Evolutionary conservation across 2,888 invertebrate species (phyloP), one percentile per base, ranked within the genome.

Genomic region (Parnassius orleans): DNA sequence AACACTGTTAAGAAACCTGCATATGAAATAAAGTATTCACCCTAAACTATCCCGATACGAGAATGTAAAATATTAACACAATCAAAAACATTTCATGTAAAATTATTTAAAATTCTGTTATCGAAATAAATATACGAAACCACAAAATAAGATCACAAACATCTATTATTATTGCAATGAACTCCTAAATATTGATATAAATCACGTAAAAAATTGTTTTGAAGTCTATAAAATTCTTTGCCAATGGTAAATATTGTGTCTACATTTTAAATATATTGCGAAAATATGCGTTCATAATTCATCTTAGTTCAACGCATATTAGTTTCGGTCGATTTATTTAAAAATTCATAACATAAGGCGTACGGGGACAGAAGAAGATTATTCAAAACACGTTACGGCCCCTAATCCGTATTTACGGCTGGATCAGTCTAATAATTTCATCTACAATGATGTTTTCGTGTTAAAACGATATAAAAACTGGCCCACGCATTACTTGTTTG

Each of bases 351-450:
- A 53, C 53, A 24, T 19, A 51, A 53, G 5, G 11, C 42, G 50
- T 14, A 62, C 15, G 48, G 50, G 41, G 57, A 50, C 50, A 33
- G 15, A 11, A 9, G 56, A 44, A 41, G 57, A 63, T 56, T 57
- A 61, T 58, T 58, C 61, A 50, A 53, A 53, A 52, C 58, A 58
- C 54, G 60, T 58, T 59, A 59, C 15, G 46, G 33, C 48, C 53
- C 61, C 61, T 78, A 78, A 78, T 75, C 75, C 73, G 62, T 72
- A 77, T 78, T 78, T 78, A 78, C 72, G 65, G 61, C 65, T 10
- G 44, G 51, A 52, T 60, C 61, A 68, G 77, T 77, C 75, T 69
- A 71, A 77, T 76, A 75, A 69, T 69, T 76, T 70, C 57, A 55
- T 61, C 58, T 52, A 65, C 68, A 67, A 68, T 68, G 66, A 61